Evolutionary conservation across 2,888 invertebrate species (phyloP), one percentile per base, ranked within the genome.

Genomic region (Entomobrya multifasciata): DNA sequence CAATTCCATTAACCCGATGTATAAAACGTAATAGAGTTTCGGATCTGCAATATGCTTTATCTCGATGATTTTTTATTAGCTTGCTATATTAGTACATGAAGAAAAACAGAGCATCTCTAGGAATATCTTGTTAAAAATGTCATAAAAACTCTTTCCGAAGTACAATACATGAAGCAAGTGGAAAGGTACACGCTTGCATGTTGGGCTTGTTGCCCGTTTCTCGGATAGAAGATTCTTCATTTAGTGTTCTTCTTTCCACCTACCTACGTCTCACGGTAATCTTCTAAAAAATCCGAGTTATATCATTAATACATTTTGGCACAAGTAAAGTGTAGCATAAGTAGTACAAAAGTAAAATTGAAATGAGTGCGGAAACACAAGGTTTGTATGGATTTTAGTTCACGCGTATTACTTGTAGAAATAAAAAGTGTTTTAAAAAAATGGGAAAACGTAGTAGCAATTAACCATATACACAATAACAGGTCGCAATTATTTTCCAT

Each of bases 221-320:
- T 36, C 62, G 62, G 36, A 15, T 62, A n/a, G 62, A 15, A 30
- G 30, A 27, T 62, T n/a, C n/a, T 62, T 62, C 62, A 30, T 27
- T 62, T 27, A 30, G 27, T 30, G 30, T 62, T n/a, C 62, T 30
- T 62, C 30, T 62, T 62, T 8, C 30, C n/a, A n/a, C n/a, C n/a
- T 30, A 2, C 10, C 3, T 30, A 60, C 17, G 60, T 25, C 8
- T 20, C 25, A 57, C 25, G n/a, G n/a, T n/a, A n/a, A n/a, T n/a
- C n/a, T n/a, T n/a, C n/a, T n/a, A n/a, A n/a, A n/a, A n/a, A 57
- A 25, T 25, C 22, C 57, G 57, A 13, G 57, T 20, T 17, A 20
- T 8, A 4, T 4, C 20, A 20, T 8, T 17, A 17, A 52, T 52
- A n/a, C n/a, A 52, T 52, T 6, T 20, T 52, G 17, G 17, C 5